phyloP scores from a whole-genome alignment of 2,113 vertebrate species.

The Motacilla alba region DNA sequence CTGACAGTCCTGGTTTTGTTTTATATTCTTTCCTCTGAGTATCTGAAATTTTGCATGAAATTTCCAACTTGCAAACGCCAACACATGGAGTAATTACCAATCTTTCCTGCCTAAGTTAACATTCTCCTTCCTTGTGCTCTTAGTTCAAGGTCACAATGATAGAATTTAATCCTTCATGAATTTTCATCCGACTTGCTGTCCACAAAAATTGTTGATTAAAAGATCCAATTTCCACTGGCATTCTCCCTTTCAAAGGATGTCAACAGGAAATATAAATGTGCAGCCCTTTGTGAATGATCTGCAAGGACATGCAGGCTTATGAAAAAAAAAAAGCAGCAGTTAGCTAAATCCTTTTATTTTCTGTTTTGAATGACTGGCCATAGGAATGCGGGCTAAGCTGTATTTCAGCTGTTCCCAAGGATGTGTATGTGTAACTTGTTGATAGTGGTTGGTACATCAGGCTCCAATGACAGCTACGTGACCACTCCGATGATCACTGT shows the following conservation, averaged over 20 bases:
- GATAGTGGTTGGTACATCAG: slow-evolving; percentile 13
- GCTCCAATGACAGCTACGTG: slow-evolving; percentile 20
- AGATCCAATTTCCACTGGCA: slow-evolving; percentile 33
- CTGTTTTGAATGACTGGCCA: slow-evolving; percentile 65
- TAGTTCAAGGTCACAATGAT: slow-evolving; percentile 46
- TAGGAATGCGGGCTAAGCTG: slow-evolving; percentile 55
- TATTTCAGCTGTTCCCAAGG: slow-evolving; percentile 45
- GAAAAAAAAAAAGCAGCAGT: neutral
- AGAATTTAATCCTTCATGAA: slow-evolving; percentile 11
- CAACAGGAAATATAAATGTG: slow-evolving; percentile 47
- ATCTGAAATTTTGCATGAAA: slow-evolving; percentile 16
- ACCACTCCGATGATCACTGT: slow-evolving; percentile 1
- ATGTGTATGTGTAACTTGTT: slow-evolving; percentile 19
- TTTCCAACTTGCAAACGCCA: slow-evolving; percentile 15
- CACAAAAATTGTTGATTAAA: slow-evolving; percentile 43
- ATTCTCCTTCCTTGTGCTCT: slow-evolving; percentile 17
- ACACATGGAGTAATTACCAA: slow-evolving; percentile 13
- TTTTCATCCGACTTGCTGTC: slow-evolving; percentile 29
- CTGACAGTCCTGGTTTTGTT: neutral
- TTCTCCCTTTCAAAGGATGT: slow-evolving; percentile 39
- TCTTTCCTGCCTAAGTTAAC: slow-evolving; percentile 34
- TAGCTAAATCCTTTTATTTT: slow-evolving; percentile 59
- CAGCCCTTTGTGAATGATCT: slow-evolving; percentile 41
- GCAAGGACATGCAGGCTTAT: slow-evolving; percentile 28
- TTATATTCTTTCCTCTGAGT: slow-evolving; percentile 3